Conservation (phyloP, 1,140 invertebrate genomes). For the silkworm (Bombyx mori) region DNA sequence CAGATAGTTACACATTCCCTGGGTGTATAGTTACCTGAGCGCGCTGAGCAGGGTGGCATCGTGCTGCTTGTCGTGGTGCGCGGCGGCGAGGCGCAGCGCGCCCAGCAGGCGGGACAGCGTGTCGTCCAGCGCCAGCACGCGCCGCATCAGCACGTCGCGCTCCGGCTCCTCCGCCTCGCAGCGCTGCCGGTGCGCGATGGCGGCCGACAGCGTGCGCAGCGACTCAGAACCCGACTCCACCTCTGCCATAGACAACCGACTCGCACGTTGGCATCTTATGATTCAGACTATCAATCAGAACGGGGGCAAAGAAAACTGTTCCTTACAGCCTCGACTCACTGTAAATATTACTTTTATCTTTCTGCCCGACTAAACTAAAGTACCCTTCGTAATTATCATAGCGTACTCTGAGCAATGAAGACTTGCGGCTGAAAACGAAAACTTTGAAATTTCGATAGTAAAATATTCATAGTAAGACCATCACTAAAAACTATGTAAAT, state of each 20-base stretch:
- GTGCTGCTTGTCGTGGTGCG: slow-evolving; percentile 17
- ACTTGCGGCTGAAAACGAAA: too few relatives aligned
- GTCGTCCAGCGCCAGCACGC: slow-evolving; percentile 70
- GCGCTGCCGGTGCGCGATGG: slow-evolving; percentile 74
- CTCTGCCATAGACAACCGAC: slow-evolving; percentile 11
- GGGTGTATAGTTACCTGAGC: slow-evolving; percentile 18
- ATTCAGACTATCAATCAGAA: neutral
- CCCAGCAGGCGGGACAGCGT: slow-evolving; percentile 81
- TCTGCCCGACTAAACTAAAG: too few relatives aligned
- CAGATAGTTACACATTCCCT: neutral
- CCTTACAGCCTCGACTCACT: too few relatives aligned
- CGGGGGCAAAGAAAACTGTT: too few relatives aligned
- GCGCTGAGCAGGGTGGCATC: slow-evolving; percentile 18
- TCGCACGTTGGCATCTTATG: neutral
- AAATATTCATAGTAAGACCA: too few relatives aligned
- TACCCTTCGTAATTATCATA: too few relatives aligned
- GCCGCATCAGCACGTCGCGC: slow-evolving; percentile 35
- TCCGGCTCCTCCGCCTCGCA: slow-evolving; percentile 68
- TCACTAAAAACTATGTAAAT: too few relatives aligned
- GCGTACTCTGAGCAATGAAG: too few relatives aligned
- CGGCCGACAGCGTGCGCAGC: slow-evolving; percentile 77
- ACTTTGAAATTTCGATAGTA: too few relatives aligned
- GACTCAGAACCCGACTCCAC: slow-evolving; percentile 72
- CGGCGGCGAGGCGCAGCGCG: slow-evolving; percentile 76
- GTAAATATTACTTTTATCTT: too few relatives aligned